Percentiles rank a stretch among this genome's conserved stretches.
Evolutionary conservation across 2,113 vertebrate species (phyloP).

Genomic region (Xenopus borealis): DNA sequence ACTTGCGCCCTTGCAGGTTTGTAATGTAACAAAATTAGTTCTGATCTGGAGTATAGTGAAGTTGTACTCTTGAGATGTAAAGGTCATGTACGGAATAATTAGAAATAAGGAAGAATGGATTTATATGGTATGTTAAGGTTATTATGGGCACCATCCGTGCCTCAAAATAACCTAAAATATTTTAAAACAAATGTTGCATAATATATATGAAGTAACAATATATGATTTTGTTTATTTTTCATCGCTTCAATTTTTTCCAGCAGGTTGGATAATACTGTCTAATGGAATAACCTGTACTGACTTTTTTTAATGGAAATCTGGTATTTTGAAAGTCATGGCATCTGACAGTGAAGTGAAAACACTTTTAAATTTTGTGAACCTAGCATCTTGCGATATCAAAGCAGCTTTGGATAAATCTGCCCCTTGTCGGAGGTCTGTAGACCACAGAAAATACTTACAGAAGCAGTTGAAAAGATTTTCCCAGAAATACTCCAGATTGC

Average conservation of each 20-base stretch:
- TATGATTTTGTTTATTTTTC: no score
- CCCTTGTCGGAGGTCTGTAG: constrained; percentile 92
- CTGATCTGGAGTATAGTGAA: not conserved
- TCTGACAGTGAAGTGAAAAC: constrained; percentile 97
- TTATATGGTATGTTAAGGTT: no score
- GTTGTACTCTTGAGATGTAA: not conserved
- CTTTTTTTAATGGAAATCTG: constrained; percentile 60
- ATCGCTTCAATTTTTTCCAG: not conserved
- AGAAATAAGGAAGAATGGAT: not conserved
- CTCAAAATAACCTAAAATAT: no score
- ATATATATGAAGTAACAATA: no score
- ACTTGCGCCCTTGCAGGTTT: constrained; percentile 59
- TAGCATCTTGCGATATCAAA: constrained; percentile 97
- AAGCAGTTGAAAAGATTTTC: constrained; percentile 96
- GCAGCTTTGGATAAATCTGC: constrained; percentile 94
- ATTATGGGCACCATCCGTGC: no score
- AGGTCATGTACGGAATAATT: constrained; percentile 9
- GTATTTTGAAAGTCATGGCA: constrained; percentile 71
- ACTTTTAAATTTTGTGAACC: constrained; percentile 92
- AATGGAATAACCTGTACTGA: not conserved
- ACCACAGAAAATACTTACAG: constrained; percentile 96
- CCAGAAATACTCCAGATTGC: constrained; percentile 85
- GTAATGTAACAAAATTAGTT: constrained; percentile 63
- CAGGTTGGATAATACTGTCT: not conserved
- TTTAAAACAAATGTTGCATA: no score